Conservation (phyloP, 1,140 invertebrate genomes). For the Aphidius ervi region DNA sequence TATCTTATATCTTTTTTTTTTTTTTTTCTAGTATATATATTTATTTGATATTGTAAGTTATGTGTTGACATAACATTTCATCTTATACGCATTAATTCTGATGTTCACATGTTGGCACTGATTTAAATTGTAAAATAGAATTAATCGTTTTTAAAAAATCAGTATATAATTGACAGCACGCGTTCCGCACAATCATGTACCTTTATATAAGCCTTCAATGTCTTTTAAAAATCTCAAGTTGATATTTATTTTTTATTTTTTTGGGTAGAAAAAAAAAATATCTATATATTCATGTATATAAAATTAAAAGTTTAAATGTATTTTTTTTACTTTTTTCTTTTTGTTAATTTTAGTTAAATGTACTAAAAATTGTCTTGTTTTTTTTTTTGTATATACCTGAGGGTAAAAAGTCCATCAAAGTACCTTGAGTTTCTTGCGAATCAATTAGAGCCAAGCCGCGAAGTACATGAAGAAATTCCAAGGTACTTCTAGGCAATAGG, state of each 20-base stretch:
- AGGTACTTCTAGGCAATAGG: neutral
- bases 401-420: neutral
- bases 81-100: slow-evolving; percentile 8
- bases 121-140: neutral
- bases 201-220: too few species aligned
- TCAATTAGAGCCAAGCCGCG: slow-evolving; percentile 19
- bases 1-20: neutral
- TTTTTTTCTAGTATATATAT: neutral
- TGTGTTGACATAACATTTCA: slow-evolving; percentile 16
- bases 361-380: neutral
- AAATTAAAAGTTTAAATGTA: neutral
- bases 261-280: too few species aligned
- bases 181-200: neutral
- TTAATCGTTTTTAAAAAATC: neutral
- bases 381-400: neutral
- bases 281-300: too few species aligned
- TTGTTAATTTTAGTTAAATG: neutral
- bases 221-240: too few species aligned
- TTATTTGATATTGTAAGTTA: slow-evolving; percentile 1
- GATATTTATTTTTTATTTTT: too few species aligned
- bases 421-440: slow-evolving; percentile 7
- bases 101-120: neutral
- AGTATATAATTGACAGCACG: neutral
- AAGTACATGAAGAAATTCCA: slow-evolving; percentile 17
- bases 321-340: neutral